phyloP scores from a whole-genome alignment of 2,888 invertebrate species.

The Ophion obscuratus region DNA sequence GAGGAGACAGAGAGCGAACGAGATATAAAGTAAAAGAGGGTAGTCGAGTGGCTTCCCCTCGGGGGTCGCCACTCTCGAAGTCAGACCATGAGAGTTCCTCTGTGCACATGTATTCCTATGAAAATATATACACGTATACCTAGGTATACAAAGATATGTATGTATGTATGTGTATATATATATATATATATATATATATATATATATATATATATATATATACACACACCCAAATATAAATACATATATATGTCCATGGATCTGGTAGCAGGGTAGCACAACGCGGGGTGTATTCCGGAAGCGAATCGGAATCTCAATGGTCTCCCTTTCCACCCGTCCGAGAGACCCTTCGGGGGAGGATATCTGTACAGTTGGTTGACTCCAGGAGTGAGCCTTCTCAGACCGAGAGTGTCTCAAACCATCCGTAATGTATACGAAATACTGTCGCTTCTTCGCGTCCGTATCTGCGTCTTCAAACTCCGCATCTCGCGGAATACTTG shows the following conservation, averaged over 20 bases:
- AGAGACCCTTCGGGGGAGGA: slow-evolving; percentile 44
- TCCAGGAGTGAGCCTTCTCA: slow-evolving; percentile 42
- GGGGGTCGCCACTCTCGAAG: slow-evolving; percentile 57
- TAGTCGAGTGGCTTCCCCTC: slow-evolving; percentile 65
- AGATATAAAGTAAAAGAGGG: slow-evolving; percentile 54
- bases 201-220: not conserved
- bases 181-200: too few relatives aligned
- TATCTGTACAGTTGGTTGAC: slow-evolving; percentile 66
- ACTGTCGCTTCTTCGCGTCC: not conserved
- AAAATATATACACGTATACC: slow-evolving; percentile 14
- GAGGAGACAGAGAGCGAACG: slow-evolving; percentile 48
- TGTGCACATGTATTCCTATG: not conserved
- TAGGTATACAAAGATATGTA: too few relatives aligned
- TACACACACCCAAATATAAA: not conserved
- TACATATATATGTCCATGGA: not conserved
- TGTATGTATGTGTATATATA: slow-evolving; percentile 3
- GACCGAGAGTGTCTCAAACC: slow-evolving; percentile 63
- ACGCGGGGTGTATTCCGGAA: slow-evolving; percentile 68
- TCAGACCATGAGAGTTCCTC: slow-evolving; percentile 46
- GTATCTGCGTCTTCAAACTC: slow-evolving; percentile 28
- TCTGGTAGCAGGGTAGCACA: slow-evolving; percentile 8
- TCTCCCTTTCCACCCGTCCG: slow-evolving; percentile 59
- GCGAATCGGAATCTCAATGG: slow-evolving; percentile 76
- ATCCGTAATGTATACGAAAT: slow-evolving; percentile 67
- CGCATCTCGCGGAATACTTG: slow-evolving; percentile 23